Evolutionary conservation across 2,888 invertebrate species (phyloP).

Genomic region (Crocallis elinguaria): DNA sequence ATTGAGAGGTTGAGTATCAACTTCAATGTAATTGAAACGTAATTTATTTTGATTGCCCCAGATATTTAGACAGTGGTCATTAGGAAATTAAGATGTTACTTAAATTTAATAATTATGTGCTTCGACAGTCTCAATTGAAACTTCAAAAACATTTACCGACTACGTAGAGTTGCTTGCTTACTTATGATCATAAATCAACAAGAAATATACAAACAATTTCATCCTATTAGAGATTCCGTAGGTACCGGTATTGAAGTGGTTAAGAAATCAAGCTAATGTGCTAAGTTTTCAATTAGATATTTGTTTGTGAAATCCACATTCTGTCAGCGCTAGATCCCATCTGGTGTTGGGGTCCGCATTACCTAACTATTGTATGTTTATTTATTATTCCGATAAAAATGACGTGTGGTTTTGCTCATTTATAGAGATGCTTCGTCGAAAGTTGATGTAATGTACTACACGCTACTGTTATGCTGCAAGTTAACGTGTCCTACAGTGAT

Average conservation of each 20-base stretch:
- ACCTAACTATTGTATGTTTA: too few species aligned
- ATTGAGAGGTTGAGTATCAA: slow-evolving; percentile 24
- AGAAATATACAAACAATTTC: background rate
- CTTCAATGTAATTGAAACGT: background rate
- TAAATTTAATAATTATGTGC: background rate
- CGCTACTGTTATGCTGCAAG: too few species aligned
- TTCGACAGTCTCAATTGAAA: background rate
- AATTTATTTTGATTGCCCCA: background rate
- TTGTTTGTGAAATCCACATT: too few species aligned
- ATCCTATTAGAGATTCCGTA: background rate
- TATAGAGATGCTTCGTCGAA: too few species aligned
- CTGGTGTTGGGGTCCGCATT: too few species aligned
- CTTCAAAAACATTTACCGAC: background rate
- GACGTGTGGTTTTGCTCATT: too few species aligned
- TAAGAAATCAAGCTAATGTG: slow-evolving; percentile 9
- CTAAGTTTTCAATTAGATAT: too few species aligned
- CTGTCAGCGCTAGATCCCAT: too few species aligned
- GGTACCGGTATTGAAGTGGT: background rate
- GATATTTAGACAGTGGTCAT: background rate
- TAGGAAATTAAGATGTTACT: background rate
- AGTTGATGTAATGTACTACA: too few species aligned
- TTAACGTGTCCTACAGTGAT: too few species aligned
- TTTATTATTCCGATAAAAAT: too few species aligned
- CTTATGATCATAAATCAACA: background rate
- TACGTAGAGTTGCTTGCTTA: background rate